phyloP scores from a whole-genome alignment of 2,888 invertebrate genomes.

The Cantharis flavilabris region DNA sequence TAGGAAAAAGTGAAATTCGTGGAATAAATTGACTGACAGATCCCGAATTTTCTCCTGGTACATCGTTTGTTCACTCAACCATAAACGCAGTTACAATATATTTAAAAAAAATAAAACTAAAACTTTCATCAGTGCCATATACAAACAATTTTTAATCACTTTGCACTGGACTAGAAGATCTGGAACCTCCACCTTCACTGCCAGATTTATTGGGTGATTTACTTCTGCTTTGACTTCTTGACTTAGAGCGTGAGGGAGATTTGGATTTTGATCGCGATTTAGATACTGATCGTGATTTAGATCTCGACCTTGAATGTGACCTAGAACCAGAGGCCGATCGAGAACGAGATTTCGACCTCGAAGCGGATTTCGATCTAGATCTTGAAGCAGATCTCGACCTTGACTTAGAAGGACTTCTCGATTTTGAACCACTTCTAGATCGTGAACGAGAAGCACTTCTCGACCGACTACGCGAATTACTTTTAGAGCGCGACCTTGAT shows the following conservation, averaged over 20 bases:
- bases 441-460: conserved; percentile 39
- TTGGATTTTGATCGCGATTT: conserved; percentile 34
- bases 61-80: no score
- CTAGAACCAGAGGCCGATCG: conserved; percentile 47
- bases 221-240: conserved; percentile 38
- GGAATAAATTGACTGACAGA: no score
- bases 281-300: conserved; percentile 46
- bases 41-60: no score
- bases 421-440: conserved; percentile 29
- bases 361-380: conserved; percentile 51
- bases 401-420: conserved; percentile 39
- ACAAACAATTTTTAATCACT: background rate
- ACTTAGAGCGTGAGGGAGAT: conserved; percentile 46
- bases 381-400: conserved; percentile 45
- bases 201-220: conserved; percentile 12
- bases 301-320: conserved; percentile 36
- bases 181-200: conserved; percentile 23
- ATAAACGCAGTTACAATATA: no score
- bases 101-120: no score
- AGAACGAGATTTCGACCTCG: conserved; percentile 51
- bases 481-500: conserved; percentile 54
- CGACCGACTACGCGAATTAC: conserved; percentile 47
- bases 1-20: no score
- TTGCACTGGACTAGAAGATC: conserved; percentile 27
- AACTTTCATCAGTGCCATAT: no score